Percentiles rank a stretch among this genome's conserved stretches.
Conservation (phyloP, 2,797 vertebrate genomes). For the Scleropages formosus region DNA sequence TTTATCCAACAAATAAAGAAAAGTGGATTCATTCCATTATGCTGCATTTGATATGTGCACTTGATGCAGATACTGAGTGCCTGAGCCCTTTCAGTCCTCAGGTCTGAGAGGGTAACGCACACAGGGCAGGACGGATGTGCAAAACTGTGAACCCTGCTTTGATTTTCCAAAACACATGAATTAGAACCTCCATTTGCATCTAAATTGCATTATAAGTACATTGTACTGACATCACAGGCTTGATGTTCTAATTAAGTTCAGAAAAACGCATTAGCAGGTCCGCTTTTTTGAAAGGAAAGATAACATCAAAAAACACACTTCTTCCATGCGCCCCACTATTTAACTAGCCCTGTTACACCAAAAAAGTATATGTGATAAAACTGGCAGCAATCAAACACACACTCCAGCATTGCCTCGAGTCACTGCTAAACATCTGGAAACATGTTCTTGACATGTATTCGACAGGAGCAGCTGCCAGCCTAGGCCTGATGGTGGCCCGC, state of each 20-base stretch:
- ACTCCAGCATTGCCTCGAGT: neutral
- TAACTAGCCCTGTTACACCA: neutral
- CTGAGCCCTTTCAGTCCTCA: slow-evolving; percentile 2
- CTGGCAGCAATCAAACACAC: slow-evolving; percentile 3
- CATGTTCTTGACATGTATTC: neutral
- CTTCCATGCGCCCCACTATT: neutral
- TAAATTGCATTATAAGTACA: slow-evolving; percentile 12
- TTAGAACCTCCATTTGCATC: slow-evolving; percentile 31
- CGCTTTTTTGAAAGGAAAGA: slow-evolving; percentile 6
- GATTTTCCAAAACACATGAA: slow-evolving; percentile 31
- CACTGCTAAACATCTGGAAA: neutral
- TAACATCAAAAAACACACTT: slow-evolving; percentile 5
- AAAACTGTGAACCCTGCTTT: slow-evolving; percentile 20
- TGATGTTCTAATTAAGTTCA: slow-evolving; percentile 8
- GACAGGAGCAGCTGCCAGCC: neutral
- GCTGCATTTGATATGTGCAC: slow-evolving; percentile 20
- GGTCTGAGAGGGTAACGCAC: slow-evolving; percentile 15
- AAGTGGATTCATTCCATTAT: slow-evolving; percentile 12
- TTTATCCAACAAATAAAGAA: slow-evolving; percentile 9
- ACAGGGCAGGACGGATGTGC: slow-evolving; percentile 1
- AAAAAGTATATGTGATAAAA: neutral
- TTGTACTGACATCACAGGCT: slow-evolving; percentile 17
- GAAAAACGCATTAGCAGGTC: neutral
- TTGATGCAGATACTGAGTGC: neutral
- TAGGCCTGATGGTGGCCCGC: neutral